These are phyloP conservation scores for Rhipidura dahli DNA, from an alignment of 2,113 vertebrate species.

Conservation along the genomic window DNA sequence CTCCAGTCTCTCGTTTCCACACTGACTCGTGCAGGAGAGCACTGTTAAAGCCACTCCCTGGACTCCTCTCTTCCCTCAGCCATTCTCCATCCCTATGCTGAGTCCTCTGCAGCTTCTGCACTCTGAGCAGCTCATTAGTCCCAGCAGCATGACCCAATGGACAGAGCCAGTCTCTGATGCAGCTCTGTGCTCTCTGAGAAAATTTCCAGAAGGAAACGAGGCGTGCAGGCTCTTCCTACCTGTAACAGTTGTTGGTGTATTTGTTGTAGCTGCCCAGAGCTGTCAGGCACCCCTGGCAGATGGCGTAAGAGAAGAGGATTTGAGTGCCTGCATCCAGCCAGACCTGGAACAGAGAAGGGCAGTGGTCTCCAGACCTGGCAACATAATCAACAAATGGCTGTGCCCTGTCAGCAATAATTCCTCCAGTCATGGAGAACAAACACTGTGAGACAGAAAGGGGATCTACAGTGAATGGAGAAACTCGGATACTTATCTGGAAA, in stretches of 20 bases:
- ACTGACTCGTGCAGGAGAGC: neutral
- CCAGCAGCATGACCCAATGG: neutral
- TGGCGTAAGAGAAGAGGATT: slow-evolving; percentile 88
- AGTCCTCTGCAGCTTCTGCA: neutral
- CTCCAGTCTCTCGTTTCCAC: neutral
- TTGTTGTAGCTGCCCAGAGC: slow-evolving; percentile 94
- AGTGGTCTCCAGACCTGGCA: neutral
- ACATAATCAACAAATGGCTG: neutral
- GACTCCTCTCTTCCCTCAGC: neutral
- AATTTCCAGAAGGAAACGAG: neutral
- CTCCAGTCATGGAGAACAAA: neutral
- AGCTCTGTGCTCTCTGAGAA: neutral
- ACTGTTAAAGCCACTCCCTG: neutral
- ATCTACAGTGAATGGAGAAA: neutral
- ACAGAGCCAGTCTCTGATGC: neutral
- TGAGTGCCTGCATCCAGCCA: slow-evolving; percentile 89
- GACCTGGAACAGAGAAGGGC: slow-evolving; percentile 70
- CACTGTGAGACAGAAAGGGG: neutral
- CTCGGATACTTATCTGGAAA: neutral
- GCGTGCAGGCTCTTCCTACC: slow-evolving; percentile 61
- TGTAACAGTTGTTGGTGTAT: slow-evolving; percentile 92
- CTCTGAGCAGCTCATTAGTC: neutral
- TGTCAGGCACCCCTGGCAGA: slow-evolving; percentile 87
- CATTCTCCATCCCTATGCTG: neutral
- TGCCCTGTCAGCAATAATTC: neutral